Base-by-base conservation (phyloP, 2,888 invertebrate species). In the Bombylius discolor region DNA sequence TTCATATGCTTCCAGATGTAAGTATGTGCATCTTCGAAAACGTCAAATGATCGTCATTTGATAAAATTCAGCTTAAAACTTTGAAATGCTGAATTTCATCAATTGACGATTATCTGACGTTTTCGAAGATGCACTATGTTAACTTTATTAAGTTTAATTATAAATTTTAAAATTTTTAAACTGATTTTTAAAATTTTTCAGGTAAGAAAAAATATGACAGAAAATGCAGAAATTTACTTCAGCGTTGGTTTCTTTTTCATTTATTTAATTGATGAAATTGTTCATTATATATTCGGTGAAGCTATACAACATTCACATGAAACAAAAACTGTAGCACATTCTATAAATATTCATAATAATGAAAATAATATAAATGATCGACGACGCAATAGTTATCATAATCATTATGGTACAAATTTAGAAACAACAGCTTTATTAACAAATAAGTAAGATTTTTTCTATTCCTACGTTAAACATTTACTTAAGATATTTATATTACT, bases 1-100 rank as follows among this genome's bases (percentile, higher is more conserved):
- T 87, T 23, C 90, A 90, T 71, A 87, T 90, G 77, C 72, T 90
- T 5, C 88, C 88, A n/a, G 89, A 90, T 76, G 82, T 85, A 33
- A 65, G 66, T 48, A 5, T 50, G 5, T 33, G 0, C 1, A 36
- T 4, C 7, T 8, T 7, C 4, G n/a, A n/a, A n/a, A n/a, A n/a
- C n/a, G n/a, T n/a, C n/a, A n/a, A n/a, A n/a, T n/a, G n/a, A n/a
- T n/a, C n/a, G n/a, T n/a, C n/a, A n/a, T n/a, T n/a, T n/a, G n/a
- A n/a, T n/a, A n/a, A n/a, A n/a, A n/a, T n/a, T n/a, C n/a, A n/a
- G n/a, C n/a, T n/a, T n/a, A n/a, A n/a, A n/a, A n/a, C n/a, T n/a
- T n/a, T n/a, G n/a, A n/a, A n/a, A n/a, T n/a, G n/a, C n/a, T n/a
- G n/a, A n/a, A n/a, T n/a, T n/a, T n/a, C n/a, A n/a, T n/a, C n/a